Conservation (phyloP, 1,140 invertebrate genomes). For the Dreissena polymorpha region DNA sequence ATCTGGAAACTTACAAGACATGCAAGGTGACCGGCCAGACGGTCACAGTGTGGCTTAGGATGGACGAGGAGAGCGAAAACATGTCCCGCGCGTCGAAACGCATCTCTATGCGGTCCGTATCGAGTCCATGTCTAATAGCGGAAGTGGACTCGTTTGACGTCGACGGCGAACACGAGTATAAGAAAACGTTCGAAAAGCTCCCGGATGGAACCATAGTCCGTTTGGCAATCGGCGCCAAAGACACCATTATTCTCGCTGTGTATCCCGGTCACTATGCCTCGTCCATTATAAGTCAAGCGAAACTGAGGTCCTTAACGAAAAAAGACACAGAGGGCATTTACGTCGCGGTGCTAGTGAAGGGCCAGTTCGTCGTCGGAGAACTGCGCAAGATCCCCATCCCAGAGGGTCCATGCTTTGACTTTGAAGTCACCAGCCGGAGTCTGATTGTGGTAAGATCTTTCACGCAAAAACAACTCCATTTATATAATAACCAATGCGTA, state of each 20-base stretch:
- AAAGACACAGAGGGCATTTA: conserved; percentile 50
- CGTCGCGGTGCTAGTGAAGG: conserved; percentile 32
- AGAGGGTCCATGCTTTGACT: conserved; percentile 51
- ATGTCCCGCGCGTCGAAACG: conserved; percentile 41
- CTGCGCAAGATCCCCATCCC: conserved; percentile 47
- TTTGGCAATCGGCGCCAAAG: conserved; percentile 39
- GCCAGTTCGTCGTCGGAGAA: conserved; percentile 44
- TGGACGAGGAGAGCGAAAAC: conserved; percentile 41
- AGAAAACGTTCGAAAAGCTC: conserved; percentile 40
- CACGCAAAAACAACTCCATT: conserved; percentile 18
- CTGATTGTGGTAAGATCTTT: conserved; percentile 25
- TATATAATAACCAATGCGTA: conserved; percentile 18
- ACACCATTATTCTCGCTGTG: conserved; percentile 43
- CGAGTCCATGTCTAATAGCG: conserved; percentile 15
- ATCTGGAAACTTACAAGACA: conserved; percentile 41
- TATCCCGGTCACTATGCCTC: conserved; percentile 46
- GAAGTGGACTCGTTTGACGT: conserved; percentile 50
- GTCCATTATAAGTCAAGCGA: conserved; percentile 47
- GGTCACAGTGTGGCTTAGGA: conserved; percentile 44
- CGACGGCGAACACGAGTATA: conserved; percentile 38
- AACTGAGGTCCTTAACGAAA: conserved; percentile 41
- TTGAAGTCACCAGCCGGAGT: conserved; percentile 35
- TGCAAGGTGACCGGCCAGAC: conserved; percentile 40
- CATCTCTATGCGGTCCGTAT: conserved; percentile 43
- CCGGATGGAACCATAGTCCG: conserved; percentile 44